These are phyloP conservation scores for Plutella xylostella DNA, from an alignment of 2,888 invertebrate species.

Conservation along the genomic window DNA sequence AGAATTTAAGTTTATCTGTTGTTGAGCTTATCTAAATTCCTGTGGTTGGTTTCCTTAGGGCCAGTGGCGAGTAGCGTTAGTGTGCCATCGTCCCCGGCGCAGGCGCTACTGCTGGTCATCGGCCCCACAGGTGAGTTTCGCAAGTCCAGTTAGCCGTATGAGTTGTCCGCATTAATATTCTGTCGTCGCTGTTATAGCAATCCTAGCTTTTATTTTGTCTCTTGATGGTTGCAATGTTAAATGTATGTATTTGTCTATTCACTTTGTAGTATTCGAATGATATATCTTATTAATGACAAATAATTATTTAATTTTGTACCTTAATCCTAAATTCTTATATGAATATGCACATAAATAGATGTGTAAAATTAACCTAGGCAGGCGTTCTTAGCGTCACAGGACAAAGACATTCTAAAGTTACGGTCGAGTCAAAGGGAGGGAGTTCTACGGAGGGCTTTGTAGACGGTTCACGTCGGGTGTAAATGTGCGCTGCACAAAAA, in stretches of 20 bases:
- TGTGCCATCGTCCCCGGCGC: slow-evolving; percentile 26
- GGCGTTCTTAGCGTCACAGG: slow-evolving; percentile 25
- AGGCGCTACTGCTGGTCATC: slow-evolving; percentile 52
- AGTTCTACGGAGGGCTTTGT: slow-evolving; percentile 50
- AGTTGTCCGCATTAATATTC: slow-evolving; percentile 63
- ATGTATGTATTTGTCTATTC: no score
- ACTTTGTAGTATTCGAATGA: no score
- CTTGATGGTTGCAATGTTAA: no score
- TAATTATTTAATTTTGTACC: no score
- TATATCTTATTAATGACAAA: neutral
- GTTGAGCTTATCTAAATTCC: slow-evolving; percentile 5
- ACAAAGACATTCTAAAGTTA: slow-evolving; percentile 58
- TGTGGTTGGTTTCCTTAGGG: neutral
- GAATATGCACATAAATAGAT: no score
- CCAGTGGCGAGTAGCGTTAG: slow-evolving; percentile 12
- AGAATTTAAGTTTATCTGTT: slow-evolving; percentile 12
- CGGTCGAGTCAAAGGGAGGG: slow-evolving; percentile 38
- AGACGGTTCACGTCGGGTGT: slow-evolving; percentile 58
- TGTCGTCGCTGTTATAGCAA: slow-evolving; percentile 50
- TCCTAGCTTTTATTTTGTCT: slow-evolving; percentile 28
- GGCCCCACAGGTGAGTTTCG: slow-evolving; percentile 62
- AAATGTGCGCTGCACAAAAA: slow-evolving; percentile 58
- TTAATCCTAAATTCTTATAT: no score
- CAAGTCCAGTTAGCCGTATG: slow-evolving; percentile 64
- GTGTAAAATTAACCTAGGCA: no score